phyloP scores from a whole-genome alignment of 2,888 invertebrate species.

The Drosophila hamatofila region DNA sequence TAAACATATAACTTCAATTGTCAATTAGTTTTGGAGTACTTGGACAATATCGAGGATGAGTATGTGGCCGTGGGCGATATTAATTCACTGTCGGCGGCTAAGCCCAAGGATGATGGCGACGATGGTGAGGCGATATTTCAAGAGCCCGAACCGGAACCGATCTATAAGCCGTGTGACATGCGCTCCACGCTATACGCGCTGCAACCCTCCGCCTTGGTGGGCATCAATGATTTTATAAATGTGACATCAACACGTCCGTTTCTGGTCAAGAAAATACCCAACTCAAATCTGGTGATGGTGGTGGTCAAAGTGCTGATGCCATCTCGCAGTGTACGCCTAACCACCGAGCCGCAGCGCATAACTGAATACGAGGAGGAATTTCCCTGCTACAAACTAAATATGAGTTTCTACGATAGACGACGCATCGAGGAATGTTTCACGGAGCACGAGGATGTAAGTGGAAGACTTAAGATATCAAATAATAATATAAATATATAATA shows the following conservation, averaged over 20 bases:
- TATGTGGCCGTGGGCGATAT: slow-evolving; percentile 84
- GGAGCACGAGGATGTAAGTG: slow-evolving; percentile 89
- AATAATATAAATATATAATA: not conserved
- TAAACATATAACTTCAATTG: not conserved
- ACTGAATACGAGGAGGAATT: slow-evolving; percentile 86
- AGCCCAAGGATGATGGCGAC: slow-evolving; percentile 79
- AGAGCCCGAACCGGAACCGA: slow-evolving; percentile 79
- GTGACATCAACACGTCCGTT: slow-evolving; percentile 87
- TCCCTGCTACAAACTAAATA: slow-evolving; percentile 91
- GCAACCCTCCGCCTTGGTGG: slow-evolving; percentile 86
- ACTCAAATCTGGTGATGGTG: slow-evolving; percentile 92
- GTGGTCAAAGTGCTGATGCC: slow-evolving; percentile 88
- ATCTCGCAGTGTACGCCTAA: slow-evolving; percentile 85
- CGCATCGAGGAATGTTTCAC: slow-evolving; percentile 91
- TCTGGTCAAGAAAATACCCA: slow-evolving; percentile 90
- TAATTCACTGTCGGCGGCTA: slow-evolving; percentile 62
- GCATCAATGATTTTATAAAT: slow-evolving; percentile 85
- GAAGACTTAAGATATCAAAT: not conserved
- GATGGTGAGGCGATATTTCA: slow-evolving; percentile 85
- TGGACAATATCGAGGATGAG: slow-evolving; percentile 85
- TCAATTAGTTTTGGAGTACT: slow-evolving; percentile 84
- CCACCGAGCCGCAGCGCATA: slow-evolving; percentile 86
- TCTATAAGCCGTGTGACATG: slow-evolving; percentile 89
- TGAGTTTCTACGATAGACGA: slow-evolving; percentile 89
- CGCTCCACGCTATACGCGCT: slow-evolving; percentile 89